These are phyloP conservation scores for Phragmatobia fuliginosa DNA, from an alignment of 2,888 invertebrate species.

Conservation along the genomic window DNA sequence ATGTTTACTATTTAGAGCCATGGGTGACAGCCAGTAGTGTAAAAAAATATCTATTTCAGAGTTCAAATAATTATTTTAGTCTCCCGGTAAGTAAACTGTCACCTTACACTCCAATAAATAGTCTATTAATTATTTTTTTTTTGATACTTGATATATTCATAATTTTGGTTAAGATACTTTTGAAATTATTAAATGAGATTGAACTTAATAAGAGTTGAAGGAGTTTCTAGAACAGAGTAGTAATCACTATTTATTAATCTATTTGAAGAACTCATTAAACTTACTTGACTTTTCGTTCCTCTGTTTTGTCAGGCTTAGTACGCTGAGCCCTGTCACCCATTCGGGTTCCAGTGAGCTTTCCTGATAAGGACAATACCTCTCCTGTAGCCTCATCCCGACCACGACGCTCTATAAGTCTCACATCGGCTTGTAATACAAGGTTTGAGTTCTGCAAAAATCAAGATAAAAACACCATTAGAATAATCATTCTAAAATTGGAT, in stretches of 20 bases:
- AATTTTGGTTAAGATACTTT: too few relatives aligned
- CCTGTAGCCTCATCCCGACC: conserved; percentile 99
- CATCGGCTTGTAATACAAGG: conserved; percentile 99
- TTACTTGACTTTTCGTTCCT: conserved; percentile 97
- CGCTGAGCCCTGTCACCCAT: conserved; percentile 99
- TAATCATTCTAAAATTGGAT: not conserved
- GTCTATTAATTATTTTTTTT: too few relatives aligned
- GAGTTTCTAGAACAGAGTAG: not conserved
- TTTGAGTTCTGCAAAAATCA: conserved; percentile 95
- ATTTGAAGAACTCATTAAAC: conserved; percentile 53
- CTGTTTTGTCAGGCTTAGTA: conserved; percentile 96
- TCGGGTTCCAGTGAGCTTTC: conserved; percentile 94
- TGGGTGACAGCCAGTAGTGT: too few relatives aligned
- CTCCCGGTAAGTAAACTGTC: not conserved
- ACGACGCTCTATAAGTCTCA: conserved; percentile 97
- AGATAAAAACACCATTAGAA: conserved; percentile 10
- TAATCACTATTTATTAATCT: not conserved
- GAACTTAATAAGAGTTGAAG: not conserved
- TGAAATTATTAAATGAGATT: not conserved
- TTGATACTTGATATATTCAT: too few relatives aligned
- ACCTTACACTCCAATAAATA: not conserved
- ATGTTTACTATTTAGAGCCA: too few relatives aligned
- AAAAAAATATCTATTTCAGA: too few relatives aligned
- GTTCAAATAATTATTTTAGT: too few relatives aligned
- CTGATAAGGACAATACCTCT: conserved; percentile 98